These are phyloP conservation scores for Hirtodrosophila cameraria DNA, from an alignment of 2,888 invertebrate genomes.

Conservation along the genomic window DNA sequence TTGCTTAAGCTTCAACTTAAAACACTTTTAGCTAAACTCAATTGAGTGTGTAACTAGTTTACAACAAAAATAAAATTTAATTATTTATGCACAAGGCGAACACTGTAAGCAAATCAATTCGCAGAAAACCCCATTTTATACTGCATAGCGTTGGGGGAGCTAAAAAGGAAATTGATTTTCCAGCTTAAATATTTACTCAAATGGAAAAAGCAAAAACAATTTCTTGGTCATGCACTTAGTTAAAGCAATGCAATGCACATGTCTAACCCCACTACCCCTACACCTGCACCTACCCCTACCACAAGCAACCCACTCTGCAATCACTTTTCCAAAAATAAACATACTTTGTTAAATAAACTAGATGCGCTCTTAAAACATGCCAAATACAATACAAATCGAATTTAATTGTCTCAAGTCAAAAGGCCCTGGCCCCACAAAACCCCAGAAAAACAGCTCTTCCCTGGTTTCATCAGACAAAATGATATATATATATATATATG, in stretches of 20 bases:
- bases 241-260: constrained; percentile 13
- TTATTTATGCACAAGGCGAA: not conserved
- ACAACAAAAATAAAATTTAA: not conserved
- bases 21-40: too few relatives aligned
- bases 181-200: constrained; percentile 19
- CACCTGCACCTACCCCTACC: not conserved
- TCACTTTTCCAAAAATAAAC: constrained; percentile 23
- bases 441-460: not conserved
- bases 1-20: too few relatives aligned
- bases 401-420: constrained; percentile 72
- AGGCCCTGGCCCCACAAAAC: constrained; percentile 28
- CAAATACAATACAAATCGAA: constrained; percentile 66
- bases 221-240: constrained; percentile 17
- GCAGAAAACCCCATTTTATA: too few relatives aligned
- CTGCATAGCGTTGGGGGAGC: too few relatives aligned
- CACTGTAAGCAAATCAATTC: not conserved
- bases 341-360: constrained; percentile 61
- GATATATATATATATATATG: too few relatives aligned
- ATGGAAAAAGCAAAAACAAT: constrained; percentile 18
- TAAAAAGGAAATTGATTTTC: constrained; percentile 16
- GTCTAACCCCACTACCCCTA: not conserved
- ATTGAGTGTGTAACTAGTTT: not conserved
- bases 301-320: not conserved
- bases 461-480: too few relatives aligned
- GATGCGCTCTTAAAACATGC: constrained; percentile 12